These are phyloP conservation scores for Tupiocoris notatus DNA, from an alignment of 2,888 invertebrate species.

Conservation along the genomic window DNA sequence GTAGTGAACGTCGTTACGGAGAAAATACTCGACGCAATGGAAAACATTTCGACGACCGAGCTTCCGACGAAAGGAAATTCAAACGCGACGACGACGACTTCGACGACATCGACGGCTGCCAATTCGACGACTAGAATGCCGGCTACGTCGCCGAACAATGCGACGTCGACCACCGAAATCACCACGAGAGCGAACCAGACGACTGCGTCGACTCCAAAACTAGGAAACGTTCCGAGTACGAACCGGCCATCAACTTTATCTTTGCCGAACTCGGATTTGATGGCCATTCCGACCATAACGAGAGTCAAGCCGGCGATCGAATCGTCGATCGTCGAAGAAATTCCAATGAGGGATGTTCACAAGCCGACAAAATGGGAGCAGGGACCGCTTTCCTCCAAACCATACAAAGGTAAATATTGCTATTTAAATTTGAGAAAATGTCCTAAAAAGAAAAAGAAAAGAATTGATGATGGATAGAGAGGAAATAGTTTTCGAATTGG, in stretches of 20 bases:
- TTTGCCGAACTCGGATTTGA: conserved; percentile 46
- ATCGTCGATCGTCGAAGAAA: conserved; percentile 45
- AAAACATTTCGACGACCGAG: conserved; percentile 18
- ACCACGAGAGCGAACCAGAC: background rate
- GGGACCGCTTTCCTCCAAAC: conserved; percentile 17
- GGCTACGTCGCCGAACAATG: conserved; percentile 38
- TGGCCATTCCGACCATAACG: conserved; percentile 45
- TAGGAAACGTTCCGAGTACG: conserved; percentile 41
- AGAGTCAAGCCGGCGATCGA: conserved; percentile 46
- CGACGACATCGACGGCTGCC: conserved; percentile 31
- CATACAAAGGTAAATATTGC: conserved; percentile 32
- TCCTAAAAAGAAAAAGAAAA: no score
- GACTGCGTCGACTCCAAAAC: conserved; percentile 39
- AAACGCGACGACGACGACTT: conserved; percentile 20
- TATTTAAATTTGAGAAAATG: no score
- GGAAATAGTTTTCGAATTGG: no score
- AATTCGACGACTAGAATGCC: conserved; percentile 33
- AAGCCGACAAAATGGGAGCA: conserved; percentile 42
- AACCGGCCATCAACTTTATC: conserved; percentile 36
- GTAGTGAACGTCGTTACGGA: conserved; percentile 41
- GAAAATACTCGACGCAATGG: conserved; percentile 24
- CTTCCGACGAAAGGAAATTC: background rate
- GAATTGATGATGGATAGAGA: no score
- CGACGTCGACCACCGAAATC: conserved; percentile 32
- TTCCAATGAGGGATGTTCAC: conserved; percentile 32